phyloP scores from a whole-genome alignment of 2,113 vertebrate species.

The Marmota monax region DNA sequence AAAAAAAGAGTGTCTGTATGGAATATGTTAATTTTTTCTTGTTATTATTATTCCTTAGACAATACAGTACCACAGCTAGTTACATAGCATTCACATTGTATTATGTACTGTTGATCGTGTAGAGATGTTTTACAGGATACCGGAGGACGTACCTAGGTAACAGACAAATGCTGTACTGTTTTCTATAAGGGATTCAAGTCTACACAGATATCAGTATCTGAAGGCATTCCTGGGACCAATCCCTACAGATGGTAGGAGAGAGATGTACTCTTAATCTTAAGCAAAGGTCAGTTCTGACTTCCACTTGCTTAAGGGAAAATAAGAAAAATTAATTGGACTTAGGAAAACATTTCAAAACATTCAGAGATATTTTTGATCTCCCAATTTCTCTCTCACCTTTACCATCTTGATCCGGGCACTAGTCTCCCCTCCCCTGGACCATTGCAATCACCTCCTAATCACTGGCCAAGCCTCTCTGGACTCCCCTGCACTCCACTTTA shows the following conservation, averaged over 20 bases:
- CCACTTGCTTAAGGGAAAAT: background rate
- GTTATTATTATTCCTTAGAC: too few species aligned
- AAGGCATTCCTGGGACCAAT: background rate
- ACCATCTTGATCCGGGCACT: background rate
- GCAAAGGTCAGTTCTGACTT: background rate
- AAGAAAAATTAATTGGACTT: too few species aligned
- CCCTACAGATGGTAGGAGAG: background rate
- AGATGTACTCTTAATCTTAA: background rate
- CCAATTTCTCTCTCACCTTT: background rate
- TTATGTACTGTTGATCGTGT: too few species aligned
- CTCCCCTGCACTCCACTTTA: rapidly evolving
- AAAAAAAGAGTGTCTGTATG: too few species aligned
- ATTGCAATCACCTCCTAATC: background rate
- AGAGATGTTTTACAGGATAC: too few species aligned
- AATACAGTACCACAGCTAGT: too few species aligned
- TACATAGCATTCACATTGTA: too few species aligned
- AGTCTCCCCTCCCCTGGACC: background rate
- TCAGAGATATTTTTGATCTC: background rate
- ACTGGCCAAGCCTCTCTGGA: background rate
- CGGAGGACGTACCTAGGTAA: too few species aligned
- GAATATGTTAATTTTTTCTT: too few species aligned
- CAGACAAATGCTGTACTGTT: too few species aligned
- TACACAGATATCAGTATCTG: too few species aligned
- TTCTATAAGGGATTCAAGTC: too few species aligned
- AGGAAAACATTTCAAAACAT: background rate